Conservation (phyloP, 2,797 vertebrate genomes). For the Enteromius viviparus region DNA sequence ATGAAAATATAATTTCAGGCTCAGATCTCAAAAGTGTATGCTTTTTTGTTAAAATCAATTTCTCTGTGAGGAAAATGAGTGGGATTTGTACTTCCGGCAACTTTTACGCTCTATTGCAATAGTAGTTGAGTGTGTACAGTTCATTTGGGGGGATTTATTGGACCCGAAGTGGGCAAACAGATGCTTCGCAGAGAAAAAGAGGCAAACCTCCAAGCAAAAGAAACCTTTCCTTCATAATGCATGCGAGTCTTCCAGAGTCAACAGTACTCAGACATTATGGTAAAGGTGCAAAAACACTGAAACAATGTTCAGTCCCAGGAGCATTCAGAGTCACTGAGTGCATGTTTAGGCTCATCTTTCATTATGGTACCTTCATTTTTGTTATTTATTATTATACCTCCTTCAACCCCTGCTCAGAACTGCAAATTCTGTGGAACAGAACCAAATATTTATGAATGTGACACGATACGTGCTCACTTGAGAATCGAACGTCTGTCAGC, state of each 20-base stretch:
- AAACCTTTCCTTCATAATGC: conserved; percentile 55
- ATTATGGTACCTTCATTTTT: conserved; percentile 40
- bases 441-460: conserved; percentile 48
- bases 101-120: not conserved
- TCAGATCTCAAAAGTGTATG: not conserved
- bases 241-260: conserved; percentile 58
- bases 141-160: conserved; percentile 43
- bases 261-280: conserved; percentile 57
- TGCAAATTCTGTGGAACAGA: conserved; percentile 44
- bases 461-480: conserved; percentile 53
- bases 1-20: not conserved
- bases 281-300: conserved; percentile 59
- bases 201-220: conserved; percentile 63
- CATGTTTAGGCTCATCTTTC: conserved; percentile 44
- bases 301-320: conserved; percentile 43
- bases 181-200: conserved; percentile 47
- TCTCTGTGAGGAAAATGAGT: not conserved
- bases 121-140: conserved; percentile 26
- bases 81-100: not conserved
- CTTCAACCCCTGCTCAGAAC: conserved; percentile 45
- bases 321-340: conserved; percentile 29
- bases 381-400: conserved; percentile 61
- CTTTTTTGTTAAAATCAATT: not conserved
- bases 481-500: conserved; percentile 58
- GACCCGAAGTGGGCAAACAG: conserved; percentile 43